phyloP scores from a whole-genome alignment of 2,797 vertebrate species.

The Cynopterus sphinx region DNA sequence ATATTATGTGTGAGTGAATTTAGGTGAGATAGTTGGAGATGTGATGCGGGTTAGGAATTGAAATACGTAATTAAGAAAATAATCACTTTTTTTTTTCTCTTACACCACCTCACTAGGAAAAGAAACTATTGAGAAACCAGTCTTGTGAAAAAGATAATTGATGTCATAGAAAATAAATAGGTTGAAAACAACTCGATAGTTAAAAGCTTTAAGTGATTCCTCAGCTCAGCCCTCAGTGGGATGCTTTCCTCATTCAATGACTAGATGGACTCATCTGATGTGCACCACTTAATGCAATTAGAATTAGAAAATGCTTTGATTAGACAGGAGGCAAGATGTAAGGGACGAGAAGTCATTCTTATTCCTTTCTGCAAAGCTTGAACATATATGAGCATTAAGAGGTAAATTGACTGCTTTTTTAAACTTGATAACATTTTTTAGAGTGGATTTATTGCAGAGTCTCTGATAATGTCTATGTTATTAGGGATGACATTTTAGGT shows the following conservation, averaged over 20 bases:
- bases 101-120: background rate
- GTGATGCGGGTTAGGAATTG: background rate
- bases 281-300: slow-evolving; percentile 61
- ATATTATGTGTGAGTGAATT: background rate
- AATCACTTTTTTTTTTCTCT: background rate
- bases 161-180: slow-evolving; percentile 63
- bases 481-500: background rate
- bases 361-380: background rate
- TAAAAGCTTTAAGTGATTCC: slow-evolving; percentile 56
- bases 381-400: background rate
- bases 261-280: slow-evolving; percentile 63
- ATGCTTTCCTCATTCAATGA: slow-evolving; percentile 54
- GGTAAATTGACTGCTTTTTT: slow-evolving; percentile 36
- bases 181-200: slow-evolving; percentile 55
- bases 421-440: slow-evolving; percentile 2
- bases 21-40: background rate
- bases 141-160: slow-evolving; percentile 57
- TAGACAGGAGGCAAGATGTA: slow-evolving; percentile 42
- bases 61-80: background rate
- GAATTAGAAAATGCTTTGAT: slow-evolving; percentile 63
- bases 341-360: background rate
- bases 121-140: slow-evolving; percentile 27
- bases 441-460: background rate
- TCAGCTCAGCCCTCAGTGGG: slow-evolving; percentile 7
- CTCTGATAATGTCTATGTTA: background rate